phyloP scores from a whole-genome alignment of 2,888 invertebrate genomes.

The Sarcophaga variegata region DNA sequence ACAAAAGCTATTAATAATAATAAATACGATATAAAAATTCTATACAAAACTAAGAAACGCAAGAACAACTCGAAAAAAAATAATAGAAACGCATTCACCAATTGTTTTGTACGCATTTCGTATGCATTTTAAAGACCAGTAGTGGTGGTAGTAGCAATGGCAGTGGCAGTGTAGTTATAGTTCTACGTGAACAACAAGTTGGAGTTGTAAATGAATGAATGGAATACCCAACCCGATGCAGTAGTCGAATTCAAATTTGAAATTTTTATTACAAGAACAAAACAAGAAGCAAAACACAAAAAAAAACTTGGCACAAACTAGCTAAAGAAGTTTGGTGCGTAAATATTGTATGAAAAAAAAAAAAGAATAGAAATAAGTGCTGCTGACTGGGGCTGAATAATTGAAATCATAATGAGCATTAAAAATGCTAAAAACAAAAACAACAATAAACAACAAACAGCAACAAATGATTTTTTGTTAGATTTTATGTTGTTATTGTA shows the following conservation, averaged over 20 bases:
- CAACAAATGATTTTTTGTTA: constrained; percentile 43
- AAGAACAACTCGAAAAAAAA: background rate
- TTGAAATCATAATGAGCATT: constrained; percentile 54
- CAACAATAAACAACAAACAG: background rate
- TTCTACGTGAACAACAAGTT: background rate
- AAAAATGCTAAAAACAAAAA: background rate
- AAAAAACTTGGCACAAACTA: constrained; percentile 56
- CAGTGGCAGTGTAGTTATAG: background rate
- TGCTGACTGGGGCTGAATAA: constrained; percentile 17
- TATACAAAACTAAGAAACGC: background rate
- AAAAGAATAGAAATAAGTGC: background rate
- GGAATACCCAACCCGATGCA: background rate
- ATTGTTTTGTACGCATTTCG: background rate
- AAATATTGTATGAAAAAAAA: background rate
- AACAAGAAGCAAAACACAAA: background rate
- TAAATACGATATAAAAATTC: background rate
- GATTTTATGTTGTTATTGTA: constrained; percentile 18
- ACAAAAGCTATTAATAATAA: constrained; percentile 43
- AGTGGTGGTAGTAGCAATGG: background rate
- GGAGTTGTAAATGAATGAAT: constrained; percentile 6
- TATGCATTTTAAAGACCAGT: constrained; percentile 64
- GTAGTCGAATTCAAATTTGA: constrained; percentile 43
- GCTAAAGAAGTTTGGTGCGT: constrained; percentile 30
- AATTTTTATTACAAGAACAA: no score
- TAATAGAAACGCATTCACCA: background rate